A percentile compares a stretch with the other conserved stretches of the same genome.
Evolutionary conservation across 2,113 vertebrate genomes (phyloP).

Genomic region (Indicator indicator): DNA sequence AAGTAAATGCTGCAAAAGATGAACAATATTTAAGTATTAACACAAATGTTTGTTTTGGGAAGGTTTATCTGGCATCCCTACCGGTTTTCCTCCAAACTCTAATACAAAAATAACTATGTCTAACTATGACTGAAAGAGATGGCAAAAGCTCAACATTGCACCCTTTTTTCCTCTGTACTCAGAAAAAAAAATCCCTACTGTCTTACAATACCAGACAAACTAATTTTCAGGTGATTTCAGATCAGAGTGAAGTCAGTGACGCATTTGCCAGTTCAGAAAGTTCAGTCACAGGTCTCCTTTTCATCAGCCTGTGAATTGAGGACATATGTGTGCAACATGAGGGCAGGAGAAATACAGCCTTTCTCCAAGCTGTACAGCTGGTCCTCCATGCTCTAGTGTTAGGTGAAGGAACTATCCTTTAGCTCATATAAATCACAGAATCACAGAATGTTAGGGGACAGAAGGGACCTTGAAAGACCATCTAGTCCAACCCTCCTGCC

Average conservation of each 20-base stretch:
- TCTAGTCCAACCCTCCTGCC: no score
- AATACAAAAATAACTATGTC: slow-evolving; percentile 39
- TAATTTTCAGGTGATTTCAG: slow-evolving; percentile 27
- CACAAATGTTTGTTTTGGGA: slow-evolving; percentile 50
- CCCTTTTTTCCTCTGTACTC: not conserved
- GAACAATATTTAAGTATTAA: slow-evolving; percentile 70
- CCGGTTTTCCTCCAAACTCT: not conserved
- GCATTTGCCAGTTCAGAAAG: not conserved
- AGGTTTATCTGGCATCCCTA: slow-evolving; percentile 51
- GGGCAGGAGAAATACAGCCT: not conserved
- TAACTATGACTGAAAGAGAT: slow-evolving; percentile 26
- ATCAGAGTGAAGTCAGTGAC: not conserved
- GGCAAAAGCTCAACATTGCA: slow-evolving; percentile 30
- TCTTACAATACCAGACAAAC: not conserved
- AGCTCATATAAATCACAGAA: not conserved
- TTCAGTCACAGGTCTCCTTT: not conserved
- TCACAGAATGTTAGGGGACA: no score
- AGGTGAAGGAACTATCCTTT: not conserved
- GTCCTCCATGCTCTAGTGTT: accelerated
- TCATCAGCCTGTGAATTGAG: not conserved
- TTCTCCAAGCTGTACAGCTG: not conserved
- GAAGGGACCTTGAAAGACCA: no score
- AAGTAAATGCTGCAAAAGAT: slow-evolving; percentile 21
- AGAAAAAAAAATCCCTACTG: not conserved
- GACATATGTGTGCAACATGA: not conserved